These are phyloP conservation scores for Parazoanthus darwini DNA, from an alignment of 92 coral and sea anemone species.

Conservation along the genomic window DNA sequence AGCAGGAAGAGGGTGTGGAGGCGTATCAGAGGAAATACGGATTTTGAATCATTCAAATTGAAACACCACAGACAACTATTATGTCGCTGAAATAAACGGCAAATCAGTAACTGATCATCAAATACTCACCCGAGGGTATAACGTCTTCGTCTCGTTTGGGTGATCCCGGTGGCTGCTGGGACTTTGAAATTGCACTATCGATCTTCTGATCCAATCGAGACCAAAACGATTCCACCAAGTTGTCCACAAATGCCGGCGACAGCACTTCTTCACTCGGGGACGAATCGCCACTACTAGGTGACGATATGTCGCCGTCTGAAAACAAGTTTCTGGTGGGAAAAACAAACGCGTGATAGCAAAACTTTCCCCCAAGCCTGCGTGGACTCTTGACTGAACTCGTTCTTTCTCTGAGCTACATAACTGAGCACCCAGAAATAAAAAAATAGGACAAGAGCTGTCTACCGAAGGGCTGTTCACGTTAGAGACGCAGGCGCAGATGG, in stretches of 20 bases:
- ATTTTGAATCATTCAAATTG: no score
- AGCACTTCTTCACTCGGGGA: conserved; percentile 21
- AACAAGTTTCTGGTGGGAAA: conserved; percentile 3
- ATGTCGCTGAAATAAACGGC: no score
- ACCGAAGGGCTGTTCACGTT: no score
- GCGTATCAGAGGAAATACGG: no score
- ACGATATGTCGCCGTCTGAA: conserved; percentile 9
- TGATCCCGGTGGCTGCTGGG: neutral
- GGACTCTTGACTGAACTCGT: no score
- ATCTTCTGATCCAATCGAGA: conserved; percentile 38
- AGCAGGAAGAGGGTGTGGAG: no score
- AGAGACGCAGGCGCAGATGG: no score
- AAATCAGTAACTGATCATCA: no score
- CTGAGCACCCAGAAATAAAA: neutral
- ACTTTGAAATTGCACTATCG: conserved; percentile 29
- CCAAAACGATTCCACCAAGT: conserved; percentile 36
- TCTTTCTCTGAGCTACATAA: neutral
- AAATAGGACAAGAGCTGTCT: neutral
- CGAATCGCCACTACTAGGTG: neutral
- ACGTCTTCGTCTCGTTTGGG: neutral
- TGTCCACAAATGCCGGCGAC: conserved; percentile 28
- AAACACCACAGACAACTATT: no score
- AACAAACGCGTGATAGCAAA: neutral
- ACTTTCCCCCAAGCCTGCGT: neutral
- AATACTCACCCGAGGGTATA: neutral